Conservation (phyloP, 2,888 invertebrate species). For the Drosophila sordidula region DNA sequence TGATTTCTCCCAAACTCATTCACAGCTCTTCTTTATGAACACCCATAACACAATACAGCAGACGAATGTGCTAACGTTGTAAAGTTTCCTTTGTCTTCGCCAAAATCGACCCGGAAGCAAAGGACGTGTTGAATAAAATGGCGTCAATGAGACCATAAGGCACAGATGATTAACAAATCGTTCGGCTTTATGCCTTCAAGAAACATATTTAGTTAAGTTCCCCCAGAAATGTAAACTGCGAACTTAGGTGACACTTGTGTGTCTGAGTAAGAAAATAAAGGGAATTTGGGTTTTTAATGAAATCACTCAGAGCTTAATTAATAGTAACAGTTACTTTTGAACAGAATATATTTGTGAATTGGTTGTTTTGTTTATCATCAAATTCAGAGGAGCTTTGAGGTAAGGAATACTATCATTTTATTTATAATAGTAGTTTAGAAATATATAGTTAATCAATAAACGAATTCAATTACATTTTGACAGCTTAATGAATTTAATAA, state of each 20-base stretch:
- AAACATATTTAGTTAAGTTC: neutral
- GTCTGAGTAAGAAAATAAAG: neutral
- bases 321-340: no score
- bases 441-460: no score
- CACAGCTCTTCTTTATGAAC: slow-evolving; percentile 8
- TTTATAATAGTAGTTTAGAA: no score
- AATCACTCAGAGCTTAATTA: no score
- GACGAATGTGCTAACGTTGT: slow-evolving; percentile 45
- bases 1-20: slow-evolving; percentile 29
- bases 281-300: no score
- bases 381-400: no score
- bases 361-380: no score
- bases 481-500: no score
- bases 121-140: slow-evolving; percentile 18
- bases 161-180: slow-evolving; percentile 2
- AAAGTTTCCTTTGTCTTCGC: slow-evolving; percentile 48
- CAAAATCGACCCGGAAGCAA: slow-evolving; percentile 7
- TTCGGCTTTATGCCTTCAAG: neutral
- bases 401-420: no score
- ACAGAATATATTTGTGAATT: no score
- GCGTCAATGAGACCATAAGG: slow-evolving; percentile 15
- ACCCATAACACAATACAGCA: slow-evolving; percentile 40
- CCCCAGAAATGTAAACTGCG: neutral
- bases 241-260: neutral
- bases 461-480: no score